Evolutionary conservation across 2,113 vertebrate genomes (phyloP).

Genomic region (Perccottus glenii): DNA sequence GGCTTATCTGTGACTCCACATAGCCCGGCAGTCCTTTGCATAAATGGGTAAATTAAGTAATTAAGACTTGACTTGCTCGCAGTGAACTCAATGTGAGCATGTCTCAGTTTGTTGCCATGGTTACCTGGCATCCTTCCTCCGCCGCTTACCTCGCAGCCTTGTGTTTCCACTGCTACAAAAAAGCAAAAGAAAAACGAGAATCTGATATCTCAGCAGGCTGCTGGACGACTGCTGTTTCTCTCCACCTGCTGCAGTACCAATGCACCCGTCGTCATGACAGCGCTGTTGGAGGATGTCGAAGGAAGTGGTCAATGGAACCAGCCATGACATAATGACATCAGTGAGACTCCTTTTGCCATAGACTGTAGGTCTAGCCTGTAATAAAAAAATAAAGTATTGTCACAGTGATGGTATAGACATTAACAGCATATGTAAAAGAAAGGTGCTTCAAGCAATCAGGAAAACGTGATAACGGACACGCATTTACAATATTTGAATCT

Average conservation of each 20-base stretch:
- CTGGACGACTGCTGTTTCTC: slow-evolving; percentile 37
- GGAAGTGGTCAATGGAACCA: too few species aligned
- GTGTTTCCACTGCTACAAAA: slow-evolving; percentile 21
- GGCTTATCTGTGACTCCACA: neutral
- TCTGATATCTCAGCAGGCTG: slow-evolving; percentile 18
- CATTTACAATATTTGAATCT: too few species aligned
- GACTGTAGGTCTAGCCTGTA: too few species aligned
- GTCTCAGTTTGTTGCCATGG: slow-evolving; percentile 52
- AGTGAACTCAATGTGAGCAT: slow-evolving; percentile 10
- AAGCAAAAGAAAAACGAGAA: neutral
- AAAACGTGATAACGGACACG: too few species aligned
- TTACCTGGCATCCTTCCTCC: slow-evolving; percentile 22
- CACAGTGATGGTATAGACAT: too few species aligned
- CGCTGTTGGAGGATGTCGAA: slow-evolving; percentile 19
- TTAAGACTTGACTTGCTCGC: slow-evolving; percentile 31
- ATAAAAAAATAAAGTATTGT: too few species aligned
- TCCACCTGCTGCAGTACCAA: slow-evolving; percentile 19
- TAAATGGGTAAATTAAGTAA: slow-evolving; percentile 44
- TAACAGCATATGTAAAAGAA: too few species aligned
- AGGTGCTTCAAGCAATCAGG: too few species aligned
- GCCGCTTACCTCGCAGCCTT: slow-evolving; percentile 4
- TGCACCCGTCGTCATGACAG: slow-evolving; percentile 15
- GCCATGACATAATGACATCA: too few species aligned
- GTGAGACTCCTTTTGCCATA: too few species aligned
- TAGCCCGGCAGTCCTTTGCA: slow-evolving; percentile 4